These are phyloP conservation scores for Allacma fusca DNA, from an alignment of 2,888 invertebrate species.

Conservation along the genomic window DNA sequence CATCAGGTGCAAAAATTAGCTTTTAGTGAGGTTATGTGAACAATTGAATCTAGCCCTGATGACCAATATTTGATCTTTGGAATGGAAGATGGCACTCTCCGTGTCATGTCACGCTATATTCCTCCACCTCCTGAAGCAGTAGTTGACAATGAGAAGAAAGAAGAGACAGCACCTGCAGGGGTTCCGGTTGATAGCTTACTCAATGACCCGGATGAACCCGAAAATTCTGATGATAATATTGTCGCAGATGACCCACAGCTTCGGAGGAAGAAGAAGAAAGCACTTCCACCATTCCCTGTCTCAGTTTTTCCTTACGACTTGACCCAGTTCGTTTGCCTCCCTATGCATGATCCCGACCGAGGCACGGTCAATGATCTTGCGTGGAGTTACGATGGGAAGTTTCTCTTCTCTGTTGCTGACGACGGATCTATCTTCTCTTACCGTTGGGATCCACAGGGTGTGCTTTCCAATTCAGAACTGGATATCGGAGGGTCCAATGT, in stretches of 20 bases:
- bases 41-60: too few species aligned
- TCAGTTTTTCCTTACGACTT: constrained; percentile 63
- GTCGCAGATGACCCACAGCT: neutral
- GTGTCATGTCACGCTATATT: constrained; percentile 64
- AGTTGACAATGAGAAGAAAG: neutral
- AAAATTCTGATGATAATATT: constrained; percentile 4
- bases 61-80: constrained; percentile 70
- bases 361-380: constrained; percentile 74
- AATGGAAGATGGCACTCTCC: constrained; percentile 71
- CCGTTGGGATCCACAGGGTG: constrained; percentile 68
- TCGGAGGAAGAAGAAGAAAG: constrained; percentile 40
- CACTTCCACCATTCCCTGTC: constrained; percentile 47
- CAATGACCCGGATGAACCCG: constrained; percentile 4
- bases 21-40: too few species aligned
- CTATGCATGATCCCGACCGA: constrained; percentile 79
- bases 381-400: constrained; percentile 69
- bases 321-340: constrained; percentile 73
- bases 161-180: neutral
- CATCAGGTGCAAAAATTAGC: too few species aligned
- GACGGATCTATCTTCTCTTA: constrained; percentile 83
- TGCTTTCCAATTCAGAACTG: constrained; percentile 24
- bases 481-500: neutral
- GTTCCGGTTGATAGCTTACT: neutral
- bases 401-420: constrained; percentile 72
- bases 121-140: constrained; percentile 25